These are phyloP conservation scores for Sinocyclocheilus grahami DNA, from an alignment of 2,113 vertebrate species.

Conservation along the genomic window DNA sequence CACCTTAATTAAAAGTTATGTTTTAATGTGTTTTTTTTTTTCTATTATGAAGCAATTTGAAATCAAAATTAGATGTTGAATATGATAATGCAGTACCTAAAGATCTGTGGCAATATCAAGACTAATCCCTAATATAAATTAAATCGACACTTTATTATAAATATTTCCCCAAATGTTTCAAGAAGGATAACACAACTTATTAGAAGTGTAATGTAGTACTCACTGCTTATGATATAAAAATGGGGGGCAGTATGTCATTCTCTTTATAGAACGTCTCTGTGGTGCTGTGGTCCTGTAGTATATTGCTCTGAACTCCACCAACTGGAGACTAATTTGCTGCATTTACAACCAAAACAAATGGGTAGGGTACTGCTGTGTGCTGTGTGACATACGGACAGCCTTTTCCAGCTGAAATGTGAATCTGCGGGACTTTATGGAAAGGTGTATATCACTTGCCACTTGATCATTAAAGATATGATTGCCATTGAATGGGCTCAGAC, in stretches of 20 bases:
- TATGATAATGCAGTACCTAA: constrained; percentile 56
- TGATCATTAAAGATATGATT: constrained; percentile 99
- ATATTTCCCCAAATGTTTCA: constrained; percentile 33
- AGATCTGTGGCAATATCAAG: constrained; percentile 55
- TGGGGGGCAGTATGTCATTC: neutral
- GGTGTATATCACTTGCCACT: constrained; percentile 96
- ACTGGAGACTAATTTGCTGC: constrained; percentile 32
- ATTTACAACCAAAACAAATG: constrained; percentile 50
- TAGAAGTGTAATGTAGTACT: neutral
- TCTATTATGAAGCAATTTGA: constrained; percentile 41
- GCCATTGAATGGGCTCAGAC: constrained; percentile 90
- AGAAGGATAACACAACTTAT: constrained; percentile 22
- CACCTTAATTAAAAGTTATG: constrained; percentile 52
- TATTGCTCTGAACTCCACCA: constrained; percentile 19
- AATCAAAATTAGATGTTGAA: constrained; percentile 48
- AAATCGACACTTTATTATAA: constrained; percentile 43
- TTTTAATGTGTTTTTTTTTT: constrained; percentile 19
- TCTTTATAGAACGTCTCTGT: constrained; percentile 2
- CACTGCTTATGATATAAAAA: neutral
- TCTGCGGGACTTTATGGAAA: constrained; percentile 84
- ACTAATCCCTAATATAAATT: constrained; percentile 58
- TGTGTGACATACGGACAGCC: constrained; percentile 80
- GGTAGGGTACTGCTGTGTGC: constrained; percentile 46
- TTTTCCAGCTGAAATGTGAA: constrained; percentile 20
- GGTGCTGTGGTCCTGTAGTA: neutral